phyloP scores from a whole-genome alignment of 2,888 invertebrate species.

The Latrodectus hesperus region DNA sequence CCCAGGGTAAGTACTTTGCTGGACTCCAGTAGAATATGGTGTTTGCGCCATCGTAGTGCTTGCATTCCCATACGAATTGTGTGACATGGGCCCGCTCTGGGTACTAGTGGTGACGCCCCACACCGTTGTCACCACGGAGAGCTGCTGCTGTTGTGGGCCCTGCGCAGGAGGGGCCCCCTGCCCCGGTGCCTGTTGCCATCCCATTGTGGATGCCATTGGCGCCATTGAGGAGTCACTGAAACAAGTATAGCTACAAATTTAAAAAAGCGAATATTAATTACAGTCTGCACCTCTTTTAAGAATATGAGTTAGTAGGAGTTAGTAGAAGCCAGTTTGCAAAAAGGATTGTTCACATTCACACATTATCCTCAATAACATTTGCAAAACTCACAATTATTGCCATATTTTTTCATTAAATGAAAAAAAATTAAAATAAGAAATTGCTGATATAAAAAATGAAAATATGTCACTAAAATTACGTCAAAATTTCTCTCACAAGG shows the following conservation, averaged over 20 bases:
- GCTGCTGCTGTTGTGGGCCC: slow-evolving; percentile 77
- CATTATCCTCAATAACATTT: too few species aligned
- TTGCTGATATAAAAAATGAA: neutral
- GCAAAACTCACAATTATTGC: too few species aligned
- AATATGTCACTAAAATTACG: too few species aligned
- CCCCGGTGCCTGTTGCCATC: slow-evolving; percentile 71
- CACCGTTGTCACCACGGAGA: slow-evolving; percentile 82
- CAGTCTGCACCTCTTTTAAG: slow-evolving; percentile 55
- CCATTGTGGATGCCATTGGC: slow-evolving; percentile 72
- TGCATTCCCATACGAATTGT: slow-evolving; percentile 74
- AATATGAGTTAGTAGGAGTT: slow-evolving; percentile 71
- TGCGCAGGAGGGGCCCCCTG: slow-evolving; percentile 35
- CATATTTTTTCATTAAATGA: neutral
- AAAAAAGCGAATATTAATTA: slow-evolving; percentile 33
- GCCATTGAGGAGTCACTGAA: slow-evolving; percentile 73
- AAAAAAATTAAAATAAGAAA: neutral
- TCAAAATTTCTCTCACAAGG: too few species aligned
- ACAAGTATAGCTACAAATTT: slow-evolving; percentile 68
- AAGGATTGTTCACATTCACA: neutral
- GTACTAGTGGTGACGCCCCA: slow-evolving; percentile 71
- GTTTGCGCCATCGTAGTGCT: slow-evolving; percentile 80
- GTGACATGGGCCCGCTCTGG: slow-evolving; percentile 71
- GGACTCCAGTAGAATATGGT: slow-evolving; percentile 71
- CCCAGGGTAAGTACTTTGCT: slow-evolving; percentile 36
- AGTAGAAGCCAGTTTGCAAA: slow-evolving; percentile 28